These are phyloP conservation scores for Cryptus armator DNA, from an alignment of 2,888 invertebrate species.

Conservation along the genomic window DNA sequence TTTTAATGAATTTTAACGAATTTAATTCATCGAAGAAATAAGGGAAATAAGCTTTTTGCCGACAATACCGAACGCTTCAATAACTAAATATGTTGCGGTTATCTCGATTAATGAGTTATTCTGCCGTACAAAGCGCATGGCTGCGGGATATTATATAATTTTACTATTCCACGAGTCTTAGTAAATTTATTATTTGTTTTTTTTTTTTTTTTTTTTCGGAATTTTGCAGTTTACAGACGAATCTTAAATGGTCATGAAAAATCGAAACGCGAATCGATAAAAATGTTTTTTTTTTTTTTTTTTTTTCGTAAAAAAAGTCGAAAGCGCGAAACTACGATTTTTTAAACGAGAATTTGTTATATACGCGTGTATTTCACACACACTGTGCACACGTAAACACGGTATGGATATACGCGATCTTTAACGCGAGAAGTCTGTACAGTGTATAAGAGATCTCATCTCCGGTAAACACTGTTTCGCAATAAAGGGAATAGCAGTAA, in stretches of 20 bases:
- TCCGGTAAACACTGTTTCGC: constrained; percentile 27
- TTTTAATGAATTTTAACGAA: neutral
- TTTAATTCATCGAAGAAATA: neutral
- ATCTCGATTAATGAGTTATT: no score
- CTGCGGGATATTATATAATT: no score
- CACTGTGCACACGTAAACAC: neutral
- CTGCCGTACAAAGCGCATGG: no score
- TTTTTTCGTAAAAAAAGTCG: constrained; percentile 8
- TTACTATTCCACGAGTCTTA: no score
- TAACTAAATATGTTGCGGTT: no score
- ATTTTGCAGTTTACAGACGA: no score
- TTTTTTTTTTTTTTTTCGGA: no score
- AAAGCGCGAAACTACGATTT: neutral
- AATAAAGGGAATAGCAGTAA: constrained; percentile 57
- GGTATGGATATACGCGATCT: neutral
- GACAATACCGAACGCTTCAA: no score
- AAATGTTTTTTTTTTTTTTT: neutral
- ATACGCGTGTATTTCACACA: neutral
- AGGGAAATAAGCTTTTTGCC: no score
- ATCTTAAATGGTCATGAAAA: no score
- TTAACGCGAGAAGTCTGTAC: constrained; percentile 26
- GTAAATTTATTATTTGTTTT: no score
- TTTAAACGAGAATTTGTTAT: constrained; percentile 15
- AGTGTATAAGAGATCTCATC: constrained; percentile 38
- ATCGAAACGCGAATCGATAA: no score